Evolutionary conservation across 1,140 invertebrate species (phyloP).

Genomic region (Venustaconcha ellipsiformis): DNA sequence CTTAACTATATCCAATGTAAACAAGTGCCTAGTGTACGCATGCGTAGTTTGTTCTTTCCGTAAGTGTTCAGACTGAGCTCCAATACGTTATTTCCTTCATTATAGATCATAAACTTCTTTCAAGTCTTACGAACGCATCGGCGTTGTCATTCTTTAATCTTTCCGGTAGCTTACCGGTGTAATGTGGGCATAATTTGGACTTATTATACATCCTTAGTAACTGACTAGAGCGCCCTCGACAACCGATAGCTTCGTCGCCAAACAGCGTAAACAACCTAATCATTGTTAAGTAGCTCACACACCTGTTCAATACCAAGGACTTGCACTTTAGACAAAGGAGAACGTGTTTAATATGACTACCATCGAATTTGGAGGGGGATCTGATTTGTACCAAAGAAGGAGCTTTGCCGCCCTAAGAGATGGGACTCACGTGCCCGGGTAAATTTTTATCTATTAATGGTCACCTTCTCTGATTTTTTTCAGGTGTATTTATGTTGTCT

Average conservation of each 20-base stretch:
- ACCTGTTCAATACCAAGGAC: too few species aligned
- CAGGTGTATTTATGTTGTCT: too few species aligned
- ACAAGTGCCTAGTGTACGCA: conserved; percentile 32
- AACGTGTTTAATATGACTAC: conserved; percentile 60
- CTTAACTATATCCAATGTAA: conserved; percentile 36
- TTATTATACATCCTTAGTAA: conserved; percentile 35
- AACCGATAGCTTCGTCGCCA: conserved; percentile 2
- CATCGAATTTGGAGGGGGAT: conserved; percentile 66
- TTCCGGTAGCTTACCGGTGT: conserved; percentile 12
- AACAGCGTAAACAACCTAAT: conserved; percentile 18
- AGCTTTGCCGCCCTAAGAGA: conserved; percentile 63
- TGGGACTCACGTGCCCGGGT: conserved; percentile 69
- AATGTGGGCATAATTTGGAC: conserved; percentile 9
- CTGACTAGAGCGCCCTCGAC: conserved; percentile 28
- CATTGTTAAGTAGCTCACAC: background rate
- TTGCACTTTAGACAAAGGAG: too few species aligned
- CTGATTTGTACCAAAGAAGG: conserved; percentile 63
- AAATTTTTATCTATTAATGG: conserved; percentile 19
- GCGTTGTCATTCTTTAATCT: conserved; percentile 17
- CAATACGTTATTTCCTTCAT: background rate
- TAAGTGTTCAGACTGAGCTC: conserved; percentile 8
- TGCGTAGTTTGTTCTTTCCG: conserved; percentile 4
- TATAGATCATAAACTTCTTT: background rate
- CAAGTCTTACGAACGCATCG: background rate
- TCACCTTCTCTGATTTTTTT: too few species aligned